phyloP scores from a whole-genome alignment of 2,797 vertebrate genomes.

The Cottoperca gobio region DNA sequence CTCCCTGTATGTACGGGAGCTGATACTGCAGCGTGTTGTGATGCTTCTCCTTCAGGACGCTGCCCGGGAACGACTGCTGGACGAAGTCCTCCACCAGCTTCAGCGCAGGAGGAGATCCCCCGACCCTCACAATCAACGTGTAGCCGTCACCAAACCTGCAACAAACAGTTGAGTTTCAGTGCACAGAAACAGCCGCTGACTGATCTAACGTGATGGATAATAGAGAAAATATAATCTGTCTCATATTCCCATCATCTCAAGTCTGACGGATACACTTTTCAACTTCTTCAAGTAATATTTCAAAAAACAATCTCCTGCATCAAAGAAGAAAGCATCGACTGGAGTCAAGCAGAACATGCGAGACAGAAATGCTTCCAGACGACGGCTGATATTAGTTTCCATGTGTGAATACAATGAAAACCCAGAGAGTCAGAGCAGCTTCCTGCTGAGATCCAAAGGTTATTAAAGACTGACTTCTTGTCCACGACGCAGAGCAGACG shows the following conservation, averaged over 20 bases:
- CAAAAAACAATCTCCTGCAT: constrained; percentile 6
- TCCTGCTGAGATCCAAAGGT: too few relatives aligned
- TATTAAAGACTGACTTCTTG: too few relatives aligned
- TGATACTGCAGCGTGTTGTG: constrained; percentile 97
- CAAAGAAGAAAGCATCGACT: background rate
- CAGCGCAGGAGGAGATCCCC: constrained; percentile 87
- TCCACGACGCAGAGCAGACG: too few relatives aligned
- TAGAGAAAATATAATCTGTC: constrained; percentile 46
- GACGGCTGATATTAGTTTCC: background rate
- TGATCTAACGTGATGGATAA: constrained; percentile 33
- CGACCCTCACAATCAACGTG: constrained; percentile 92
- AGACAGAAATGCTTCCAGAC: constrained; percentile 7
- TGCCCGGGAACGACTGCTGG: constrained; percentile 88
- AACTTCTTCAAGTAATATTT: constrained; percentile 4
- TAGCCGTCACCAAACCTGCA: constrained; percentile 98
- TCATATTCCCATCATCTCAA: too few relatives aligned
- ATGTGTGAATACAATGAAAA: constrained; percentile 4
- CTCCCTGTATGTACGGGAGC: constrained; percentile 88
- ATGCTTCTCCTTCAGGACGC: constrained; percentile 95
- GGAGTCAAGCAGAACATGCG: background rate
- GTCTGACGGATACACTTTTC: constrained; percentile 14
- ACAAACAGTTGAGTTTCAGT: constrained; percentile 16
- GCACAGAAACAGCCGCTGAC: too few relatives aligned
- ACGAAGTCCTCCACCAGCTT: constrained; percentile 92
- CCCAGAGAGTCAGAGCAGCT: too few relatives aligned